Base-by-base conservation (phyloP, 1,140 invertebrate species). In the Nephotettix cincticeps region DNA sequence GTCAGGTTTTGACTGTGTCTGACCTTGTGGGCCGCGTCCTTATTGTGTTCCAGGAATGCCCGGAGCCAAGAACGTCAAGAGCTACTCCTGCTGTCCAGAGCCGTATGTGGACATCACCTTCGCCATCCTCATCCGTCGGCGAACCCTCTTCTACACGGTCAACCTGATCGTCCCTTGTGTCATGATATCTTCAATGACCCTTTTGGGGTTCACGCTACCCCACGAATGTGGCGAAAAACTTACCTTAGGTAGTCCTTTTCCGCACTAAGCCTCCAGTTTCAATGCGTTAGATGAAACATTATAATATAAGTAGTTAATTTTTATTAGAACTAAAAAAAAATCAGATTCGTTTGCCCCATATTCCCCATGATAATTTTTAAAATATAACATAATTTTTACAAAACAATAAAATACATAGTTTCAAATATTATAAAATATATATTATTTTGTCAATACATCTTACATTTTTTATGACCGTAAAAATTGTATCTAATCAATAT, bases 91-190 rank as follows among this genome's bases (percentile, higher is more conserved):
- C 77, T 87, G 86, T 77, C 84, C 81, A 36, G 81, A 84, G 75
- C 83, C 85, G 45, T 90, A 91, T 79, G 81, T 88, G 47, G 89
- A 90, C 78, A 83, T 90, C 14, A 89, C 87, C n/a, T 91, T 86
- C 78, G 84, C 82, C 67, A 83, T 91, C 65, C 84, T 85, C 75
- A 86, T 91, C 75, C 80, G 88, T 65, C 81, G 89, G 30, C 78
- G 89, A 71, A 89, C 87, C 9, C 80, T 91, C 19, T 90, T 89
- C 81, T 91, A 90, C 80, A 86, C 86, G 65, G 87, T 91, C 80
- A 91, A 91, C 81, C 81, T 91, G 71, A 89, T 91, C 74, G 84
- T 90, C 69, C 89, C 89, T 17, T 90, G 89, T 77, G 84, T 90
- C 58, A 84, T 90, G 81, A 85, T 91, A 66, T 88, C 88, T 36